Percentiles rank a stretch among this genome's conserved stretches.
These are phyloP conservation scores for Nannobrachium achirus DNA, from an alignment of 2,113 vertebrate species.

Conservation along the genomic window DNA sequence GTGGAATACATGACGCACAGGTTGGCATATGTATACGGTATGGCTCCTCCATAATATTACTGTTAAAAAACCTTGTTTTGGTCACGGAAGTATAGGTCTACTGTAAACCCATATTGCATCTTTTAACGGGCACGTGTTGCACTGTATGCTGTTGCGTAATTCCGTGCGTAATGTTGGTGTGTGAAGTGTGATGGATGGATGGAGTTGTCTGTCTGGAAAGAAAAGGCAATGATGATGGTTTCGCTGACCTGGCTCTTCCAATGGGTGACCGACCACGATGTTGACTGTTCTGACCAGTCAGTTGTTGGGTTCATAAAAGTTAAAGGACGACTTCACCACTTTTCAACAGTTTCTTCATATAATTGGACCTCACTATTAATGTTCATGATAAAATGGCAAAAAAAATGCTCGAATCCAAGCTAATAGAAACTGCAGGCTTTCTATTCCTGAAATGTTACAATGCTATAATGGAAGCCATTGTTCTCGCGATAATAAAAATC, in stretches of 20 bases:
- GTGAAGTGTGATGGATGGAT: constrained; percentile 4
- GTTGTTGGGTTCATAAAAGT: too few relatives aligned
- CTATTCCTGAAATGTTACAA: too few relatives aligned
- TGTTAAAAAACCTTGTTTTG: neutral
- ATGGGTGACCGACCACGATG: constrained; percentile 33
- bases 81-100: too few relatives aligned
- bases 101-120: constrained; percentile 70
- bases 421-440: too few relatives aligned
- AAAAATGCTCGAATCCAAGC: too few relatives aligned
- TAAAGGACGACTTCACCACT: too few relatives aligned
- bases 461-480: too few relatives aligned
- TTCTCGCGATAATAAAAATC: too few relatives aligned
- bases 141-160: constrained; percentile 42
- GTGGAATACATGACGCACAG: neutral
- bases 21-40: neutral
- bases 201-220: constrained; percentile 1
- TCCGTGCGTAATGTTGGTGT: constrained; percentile 11
- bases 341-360: too few relatives aligned
- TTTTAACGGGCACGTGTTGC: constrained; percentile 52
- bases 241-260: constrained; percentile 63
- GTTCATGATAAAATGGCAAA: too few relatives aligned
- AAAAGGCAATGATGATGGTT: neutral
- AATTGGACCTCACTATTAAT: too few relatives aligned
- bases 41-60: neutral
- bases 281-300: too few relatives aligned